Evolutionary conservation across 2,113 vertebrate species (phyloP), one percentile per base, ranked within the genome.

Genomic region (Clarias batrachus): DNA sequence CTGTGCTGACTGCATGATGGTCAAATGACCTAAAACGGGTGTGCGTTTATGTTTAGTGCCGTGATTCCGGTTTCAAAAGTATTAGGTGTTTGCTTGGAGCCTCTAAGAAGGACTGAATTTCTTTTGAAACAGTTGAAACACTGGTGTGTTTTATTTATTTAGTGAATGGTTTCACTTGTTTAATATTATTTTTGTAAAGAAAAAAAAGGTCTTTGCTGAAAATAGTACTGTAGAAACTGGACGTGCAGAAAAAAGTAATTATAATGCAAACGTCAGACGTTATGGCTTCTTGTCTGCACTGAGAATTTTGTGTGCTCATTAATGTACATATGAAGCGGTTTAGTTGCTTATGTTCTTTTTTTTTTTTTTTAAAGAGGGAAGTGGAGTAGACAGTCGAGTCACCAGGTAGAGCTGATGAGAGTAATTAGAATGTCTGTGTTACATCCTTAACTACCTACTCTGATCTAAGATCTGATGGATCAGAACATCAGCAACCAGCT

Each of bases 101-200:
- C 63, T 30, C 8, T 48, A 8, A 66, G 82, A 85, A 14, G 3
- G 73, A 81, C 66, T 63, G 71, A 16, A 25, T 65, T 78, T 78
- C n/a, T 71, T 63, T 78, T 27, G 23, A 59, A 78, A 59, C 5
- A 3, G 54, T 13, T 79, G 81, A 71, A 73, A 62, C 37, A 82
- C 73, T 74, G 1, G 27, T 79, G 83, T 89, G 91, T 89, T 86
- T 48, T 95, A 95, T 96, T 95, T 96, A 96, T 96, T 95, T 92
- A 81, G 68, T 89, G 89, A 92, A 91, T 92, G 81, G 41, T 89
- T 86, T 89, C 82, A 85, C 82, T 85, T 85, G 89, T 84, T 91
- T 86, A 88, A 88, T 82, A 88, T 87, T 81, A 86, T 86, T 82
- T 81, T 70, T 82, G 84, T 79, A 30, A 59, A 37, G 27, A 30